phyloP scores from a whole-genome alignment of 2,113 vertebrate genomes.

The Rhinopomastus cyanomelas region DNA sequence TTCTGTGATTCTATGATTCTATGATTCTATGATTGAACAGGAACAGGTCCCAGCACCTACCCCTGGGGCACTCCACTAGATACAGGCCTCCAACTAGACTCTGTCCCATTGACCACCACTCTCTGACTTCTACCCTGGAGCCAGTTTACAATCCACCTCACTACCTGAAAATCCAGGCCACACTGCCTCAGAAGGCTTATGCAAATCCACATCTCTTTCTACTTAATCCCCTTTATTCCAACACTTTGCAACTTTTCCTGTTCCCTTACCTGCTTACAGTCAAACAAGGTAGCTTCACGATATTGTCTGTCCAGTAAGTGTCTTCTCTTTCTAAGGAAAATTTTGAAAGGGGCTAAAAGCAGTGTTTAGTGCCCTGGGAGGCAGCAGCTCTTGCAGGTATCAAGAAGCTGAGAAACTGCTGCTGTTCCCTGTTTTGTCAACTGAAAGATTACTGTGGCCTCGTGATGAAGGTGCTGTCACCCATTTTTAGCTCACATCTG shows the following conservation, averaged over 20 bases:
- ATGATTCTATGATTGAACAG: too few species aligned
- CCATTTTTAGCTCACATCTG: not conserved
- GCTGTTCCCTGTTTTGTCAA: not conserved
- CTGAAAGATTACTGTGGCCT: not conserved
- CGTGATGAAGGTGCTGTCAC: too few species aligned
- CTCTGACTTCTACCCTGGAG: too few species aligned
- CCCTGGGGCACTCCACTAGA: too few species aligned
- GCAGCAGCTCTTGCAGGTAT: not conserved
- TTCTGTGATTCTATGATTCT: too few species aligned
- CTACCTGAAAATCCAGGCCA: too few species aligned
- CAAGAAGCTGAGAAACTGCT: not conserved
- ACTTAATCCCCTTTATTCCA: not conserved
- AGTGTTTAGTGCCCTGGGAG: not conserved
- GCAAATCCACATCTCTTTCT: not conserved
- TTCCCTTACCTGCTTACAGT: not conserved
- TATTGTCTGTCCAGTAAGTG: not conserved
- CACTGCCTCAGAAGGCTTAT: fast-evolving
- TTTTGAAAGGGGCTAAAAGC: not conserved
- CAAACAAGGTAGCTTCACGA: not conserved
- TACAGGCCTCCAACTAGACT: too few species aligned
- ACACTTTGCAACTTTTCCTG: fast-evolving
- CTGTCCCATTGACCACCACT: too few species aligned
- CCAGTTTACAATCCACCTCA: too few species aligned
- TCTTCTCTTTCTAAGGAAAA: not conserved
- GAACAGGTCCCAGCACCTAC: too few species aligned